phyloP scores from a whole-genome alignment of 1,140 invertebrate species.

The Phortica variegata region DNA sequence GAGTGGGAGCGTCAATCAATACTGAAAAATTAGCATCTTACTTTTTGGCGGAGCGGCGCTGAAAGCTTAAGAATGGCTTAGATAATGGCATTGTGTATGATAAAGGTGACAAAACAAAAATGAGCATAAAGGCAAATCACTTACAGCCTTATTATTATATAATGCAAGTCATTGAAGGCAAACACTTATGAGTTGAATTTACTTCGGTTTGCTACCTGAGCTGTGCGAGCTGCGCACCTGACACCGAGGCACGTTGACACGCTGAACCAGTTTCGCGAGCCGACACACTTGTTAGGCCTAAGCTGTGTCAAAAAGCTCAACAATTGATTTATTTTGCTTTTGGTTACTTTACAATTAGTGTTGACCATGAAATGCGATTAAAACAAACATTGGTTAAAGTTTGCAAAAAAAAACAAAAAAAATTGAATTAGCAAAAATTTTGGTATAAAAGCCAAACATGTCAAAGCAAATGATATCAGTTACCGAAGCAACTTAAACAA shows the following conservation, averaged over 20 bases:
- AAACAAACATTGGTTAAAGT: too few species aligned
- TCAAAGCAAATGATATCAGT: slow-evolving; percentile 33
- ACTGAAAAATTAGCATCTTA: too few species aligned
- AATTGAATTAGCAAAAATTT: too few species aligned
- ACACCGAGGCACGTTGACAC: slow-evolving; percentile 29
- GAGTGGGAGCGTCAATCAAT: not conserved
- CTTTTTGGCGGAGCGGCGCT: too few species aligned
- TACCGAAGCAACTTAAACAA: slow-evolving; percentile 20
- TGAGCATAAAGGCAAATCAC: too few species aligned
- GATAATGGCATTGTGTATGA: too few species aligned
- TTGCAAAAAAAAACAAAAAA: too few species aligned
- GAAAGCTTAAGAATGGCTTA: too few species aligned
- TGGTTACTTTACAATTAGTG: not conserved
- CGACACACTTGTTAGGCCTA: slow-evolving; percentile 34
- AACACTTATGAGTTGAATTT: too few species aligned
- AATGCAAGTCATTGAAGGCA: too few species aligned
- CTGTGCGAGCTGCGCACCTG: not conserved
- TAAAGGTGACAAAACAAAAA: too few species aligned
- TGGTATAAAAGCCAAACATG: slow-evolving; percentile 32
- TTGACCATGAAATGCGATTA: slow-evolving; percentile 41
- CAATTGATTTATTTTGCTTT: not conserved
- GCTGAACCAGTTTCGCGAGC: slow-evolving; percentile 38
- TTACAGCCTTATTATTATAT: too few species aligned
- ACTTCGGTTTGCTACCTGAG: slow-evolving; percentile 4
- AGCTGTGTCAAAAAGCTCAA: slow-evolving; percentile 30